A percentile compares a stretch with the other conserved stretches of the same genome.
Evolutionary conservation across 2,113 vertebrate species (phyloP).

Genomic region (Hippopotamus amphibius): DNA sequence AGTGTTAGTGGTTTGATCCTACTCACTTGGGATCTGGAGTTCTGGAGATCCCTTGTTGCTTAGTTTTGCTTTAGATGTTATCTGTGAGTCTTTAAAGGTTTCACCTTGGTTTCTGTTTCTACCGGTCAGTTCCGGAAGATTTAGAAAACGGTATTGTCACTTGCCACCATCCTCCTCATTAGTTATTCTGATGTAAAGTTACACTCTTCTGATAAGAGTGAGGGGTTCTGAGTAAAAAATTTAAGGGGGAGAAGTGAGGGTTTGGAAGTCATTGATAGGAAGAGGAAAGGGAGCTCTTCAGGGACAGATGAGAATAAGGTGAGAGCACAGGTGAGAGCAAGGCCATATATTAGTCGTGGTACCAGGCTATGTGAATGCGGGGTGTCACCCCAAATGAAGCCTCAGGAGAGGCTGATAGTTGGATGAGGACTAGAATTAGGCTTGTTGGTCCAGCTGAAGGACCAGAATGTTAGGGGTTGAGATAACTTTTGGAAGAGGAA

Average conservation of each 20-base stretch:
- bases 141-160: not conserved
- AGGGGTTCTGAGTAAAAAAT: not conserved
- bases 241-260: not conserved
- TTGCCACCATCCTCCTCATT: not conserved
- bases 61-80: not conserved
- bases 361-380: not conserved
- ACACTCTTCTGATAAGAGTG: not conserved
- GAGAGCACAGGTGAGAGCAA: not conserved
- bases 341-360: fast-evolving
- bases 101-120: not conserved
- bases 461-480: not conserved
- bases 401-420: not conserved
- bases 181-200: not conserved
- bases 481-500: not conserved
- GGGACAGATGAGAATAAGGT: not conserved
- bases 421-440: not conserved
- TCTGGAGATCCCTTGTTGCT: not conserved
- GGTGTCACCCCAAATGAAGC: not conserved
- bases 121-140: not conserved
- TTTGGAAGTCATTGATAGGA: not conserved
- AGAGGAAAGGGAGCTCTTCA: not conserved
- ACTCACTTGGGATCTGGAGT: not conserved
- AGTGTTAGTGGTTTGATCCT: not conserved
- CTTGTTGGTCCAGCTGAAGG: not conserved
- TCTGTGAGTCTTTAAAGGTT: not conserved